These are phyloP conservation scores for Propithecus perrieri DNA, from an alignment of 2,797 vertebrate genomes.

Conservation along the genomic window DNA sequence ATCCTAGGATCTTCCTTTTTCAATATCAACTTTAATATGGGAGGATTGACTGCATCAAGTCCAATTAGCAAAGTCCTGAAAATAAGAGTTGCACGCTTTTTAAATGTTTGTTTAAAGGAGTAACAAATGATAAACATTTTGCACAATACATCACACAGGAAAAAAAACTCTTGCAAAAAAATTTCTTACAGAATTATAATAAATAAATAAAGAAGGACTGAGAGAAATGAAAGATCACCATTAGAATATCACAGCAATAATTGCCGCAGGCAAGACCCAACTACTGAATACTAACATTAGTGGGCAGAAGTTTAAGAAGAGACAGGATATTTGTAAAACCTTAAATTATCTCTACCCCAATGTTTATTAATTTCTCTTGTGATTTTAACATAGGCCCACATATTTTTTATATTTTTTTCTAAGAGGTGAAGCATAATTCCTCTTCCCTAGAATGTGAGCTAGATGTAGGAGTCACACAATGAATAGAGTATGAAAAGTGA, in stretches of 20 bases:
- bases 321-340: not conserved
- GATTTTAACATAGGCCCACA: not conserved
- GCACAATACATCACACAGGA: not conserved
- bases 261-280: not conserved
- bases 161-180: not conserved
- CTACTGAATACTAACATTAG: not conserved
- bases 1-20: not conserved
- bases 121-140: not conserved
- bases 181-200: not conserved
- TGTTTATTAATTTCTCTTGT: not conserved
- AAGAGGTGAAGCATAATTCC: not conserved
- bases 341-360: not conserved
- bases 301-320: not conserved
- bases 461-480: not conserved
- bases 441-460: not conserved
- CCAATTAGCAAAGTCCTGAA: not conserved
- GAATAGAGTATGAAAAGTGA: not conserved
- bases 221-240: not conserved
- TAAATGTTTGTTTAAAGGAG: not conserved
- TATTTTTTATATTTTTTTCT: not conserved
- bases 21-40: not conserved
- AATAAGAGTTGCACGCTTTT: not conserved
- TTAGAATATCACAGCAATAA: not conserved
- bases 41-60: not conserved
- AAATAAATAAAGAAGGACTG: not conserved